Percentiles rank a stretch among this genome's conserved stretches.
Conservation (phyloP, 1,140 invertebrate genomes). For the Capitella teleta region DNA sequence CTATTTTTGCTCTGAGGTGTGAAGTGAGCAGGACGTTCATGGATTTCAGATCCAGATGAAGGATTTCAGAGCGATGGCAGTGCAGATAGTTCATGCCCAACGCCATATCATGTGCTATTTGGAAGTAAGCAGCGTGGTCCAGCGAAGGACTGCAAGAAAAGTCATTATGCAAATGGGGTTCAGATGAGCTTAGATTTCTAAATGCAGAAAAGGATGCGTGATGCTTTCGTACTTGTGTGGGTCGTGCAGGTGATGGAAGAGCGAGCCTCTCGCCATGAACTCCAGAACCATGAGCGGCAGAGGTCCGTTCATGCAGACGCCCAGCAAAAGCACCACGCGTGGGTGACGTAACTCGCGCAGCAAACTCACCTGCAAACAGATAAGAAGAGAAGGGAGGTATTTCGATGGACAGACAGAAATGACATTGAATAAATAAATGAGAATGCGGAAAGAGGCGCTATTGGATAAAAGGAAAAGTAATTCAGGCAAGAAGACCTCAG, state of each 20-base stretch:
- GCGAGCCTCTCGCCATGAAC: constrained; percentile 27
- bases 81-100: constrained; percentile 33
- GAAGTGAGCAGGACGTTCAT: constrained; percentile 28
- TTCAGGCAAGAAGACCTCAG: constrained; percentile 19
- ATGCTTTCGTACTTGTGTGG: too few species aligned
- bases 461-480: background rate
- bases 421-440: too few species aligned
- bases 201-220: too few species aligned
- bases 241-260: constrained; percentile 21
- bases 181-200: too few species aligned
- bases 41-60: constrained; percentile 34
- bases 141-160: constrained; percentile 8
- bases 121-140: constrained; percentile 26
- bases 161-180: too few species aligned
- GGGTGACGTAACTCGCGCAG: constrained; percentile 30
- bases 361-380: constrained; percentile 25
- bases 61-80: constrained; percentile 25
- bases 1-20: constrained; percentile 26
- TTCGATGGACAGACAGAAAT: too few species aligned
- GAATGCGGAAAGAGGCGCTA: too few species aligned
- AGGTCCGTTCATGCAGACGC: constrained; percentile 21
- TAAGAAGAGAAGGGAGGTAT: too few species aligned
- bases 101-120: constrained; percentile 27
- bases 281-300: constrained; percentile 31
- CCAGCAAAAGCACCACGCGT: constrained; percentile 27